phyloP scores from a whole-genome alignment of 2,797 vertebrate species.

The Margarornis squamiger region DNA sequence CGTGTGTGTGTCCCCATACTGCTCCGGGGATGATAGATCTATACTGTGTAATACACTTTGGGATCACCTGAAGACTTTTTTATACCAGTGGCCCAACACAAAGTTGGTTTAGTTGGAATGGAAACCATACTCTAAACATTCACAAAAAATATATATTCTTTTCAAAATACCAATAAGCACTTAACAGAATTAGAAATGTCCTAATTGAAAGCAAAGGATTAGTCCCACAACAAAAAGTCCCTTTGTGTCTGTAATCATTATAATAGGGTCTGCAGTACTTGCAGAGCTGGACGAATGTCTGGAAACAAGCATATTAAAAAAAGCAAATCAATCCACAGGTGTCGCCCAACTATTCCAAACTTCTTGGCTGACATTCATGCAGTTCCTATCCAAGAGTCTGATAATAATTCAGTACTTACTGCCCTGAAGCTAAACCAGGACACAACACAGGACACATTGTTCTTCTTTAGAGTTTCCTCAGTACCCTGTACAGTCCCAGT shows the following conservation, averaged over 20 bases:
- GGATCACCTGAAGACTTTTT: background rate
- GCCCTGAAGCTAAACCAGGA: background rate
- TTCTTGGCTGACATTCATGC: background rate
- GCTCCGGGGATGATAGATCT: background rate
- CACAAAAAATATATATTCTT: background rate
- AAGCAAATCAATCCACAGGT: background rate
- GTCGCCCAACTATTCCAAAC: background rate
- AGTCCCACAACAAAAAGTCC: background rate
- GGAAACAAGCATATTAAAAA: background rate
- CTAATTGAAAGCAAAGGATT: background rate
- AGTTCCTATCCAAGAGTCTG: constrained; percentile 7
- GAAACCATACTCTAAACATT: background rate
- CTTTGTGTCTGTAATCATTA: background rate
- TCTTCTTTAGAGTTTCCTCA: constrained; percentile 35
- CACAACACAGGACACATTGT: background rate
- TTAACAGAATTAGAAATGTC: background rate
- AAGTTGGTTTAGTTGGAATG: background rate
- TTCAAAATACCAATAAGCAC: background rate
- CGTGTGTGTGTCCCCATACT: background rate
- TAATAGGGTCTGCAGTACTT: background rate
- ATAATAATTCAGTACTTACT: background rate
- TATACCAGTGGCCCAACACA: background rate
- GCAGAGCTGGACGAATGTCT: background rate
- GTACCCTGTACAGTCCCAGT: background rate
- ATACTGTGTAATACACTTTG: background rate